Percentiles rank a stretch among this genome's conserved stretches.
phyloP scores from a whole-genome alignment of 1,140 invertebrate species.

The Drosophila sp. region DNA sequence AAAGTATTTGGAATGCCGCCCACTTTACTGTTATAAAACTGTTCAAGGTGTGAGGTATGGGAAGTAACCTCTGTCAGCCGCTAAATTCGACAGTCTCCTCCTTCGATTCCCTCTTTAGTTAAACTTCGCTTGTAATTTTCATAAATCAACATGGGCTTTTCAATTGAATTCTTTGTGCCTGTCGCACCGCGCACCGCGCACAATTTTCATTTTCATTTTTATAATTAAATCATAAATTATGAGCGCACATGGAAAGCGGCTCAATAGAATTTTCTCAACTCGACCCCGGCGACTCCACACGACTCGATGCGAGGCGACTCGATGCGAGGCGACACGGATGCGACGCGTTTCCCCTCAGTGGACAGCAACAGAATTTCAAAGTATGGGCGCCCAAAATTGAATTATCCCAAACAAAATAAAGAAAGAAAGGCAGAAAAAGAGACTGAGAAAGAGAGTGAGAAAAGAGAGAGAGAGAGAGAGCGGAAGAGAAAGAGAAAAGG shows the following conservation, averaged over 20 bases:
- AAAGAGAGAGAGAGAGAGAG: background rate
- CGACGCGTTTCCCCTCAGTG: constrained; percentile 14
- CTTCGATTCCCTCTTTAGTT: constrained; percentile 12
- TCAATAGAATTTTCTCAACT: constrained; percentile 58
- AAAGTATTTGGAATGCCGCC: constrained; percentile 28
- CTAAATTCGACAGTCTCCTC: background rate
- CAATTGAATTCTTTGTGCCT: constrained; percentile 58
- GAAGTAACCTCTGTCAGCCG: too few relatives aligned
- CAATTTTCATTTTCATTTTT: constrained; percentile 61
- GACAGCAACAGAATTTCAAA: constrained; percentile 14
- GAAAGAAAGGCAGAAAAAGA: background rate
- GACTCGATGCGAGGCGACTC: background rate
- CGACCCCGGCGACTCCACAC: constrained; percentile 3
- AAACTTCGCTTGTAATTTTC: constrained; percentile 66
- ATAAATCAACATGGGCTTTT: constrained; percentile 77
- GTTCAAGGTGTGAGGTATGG: constrained; percentile 38
- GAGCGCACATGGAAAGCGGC: constrained; percentile 48
- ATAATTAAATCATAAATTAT: constrained; percentile 81
- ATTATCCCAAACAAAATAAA: constrained; percentile 5
- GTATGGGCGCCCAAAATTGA: constrained; percentile 17
- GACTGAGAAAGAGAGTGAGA: background rate
- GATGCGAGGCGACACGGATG: background rate
- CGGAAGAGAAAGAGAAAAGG: background rate
- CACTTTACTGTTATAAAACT: constrained; percentile 24
- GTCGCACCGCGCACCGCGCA: constrained; percentile 17